Evolutionary conservation across 2,888 invertebrate species (phyloP).

Genomic region (Rambutsinella grinnellia): DNA sequence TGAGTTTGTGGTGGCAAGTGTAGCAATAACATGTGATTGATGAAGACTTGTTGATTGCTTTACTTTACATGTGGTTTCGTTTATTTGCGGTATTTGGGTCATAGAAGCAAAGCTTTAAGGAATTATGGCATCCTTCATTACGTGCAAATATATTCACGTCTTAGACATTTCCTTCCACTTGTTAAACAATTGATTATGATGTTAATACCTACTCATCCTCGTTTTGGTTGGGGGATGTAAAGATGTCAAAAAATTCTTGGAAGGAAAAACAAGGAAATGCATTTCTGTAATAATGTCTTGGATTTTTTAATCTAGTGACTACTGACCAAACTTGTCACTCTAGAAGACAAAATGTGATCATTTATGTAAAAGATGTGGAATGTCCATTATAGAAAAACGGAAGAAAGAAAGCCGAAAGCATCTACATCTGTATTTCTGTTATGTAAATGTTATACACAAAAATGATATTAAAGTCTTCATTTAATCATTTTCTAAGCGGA

Average conservation of each 20-base stretch:
- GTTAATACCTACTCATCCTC: neutral
- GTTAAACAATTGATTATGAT: neutral
- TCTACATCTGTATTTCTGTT: too few species aligned
- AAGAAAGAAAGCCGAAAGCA: neutral
- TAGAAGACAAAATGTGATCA: too few species aligned
- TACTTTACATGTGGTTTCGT: slow-evolving; percentile 17
- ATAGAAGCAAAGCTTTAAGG: slow-evolving; percentile 9
- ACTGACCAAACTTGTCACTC: too few species aligned
- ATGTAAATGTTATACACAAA: too few species aligned
- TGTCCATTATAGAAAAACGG: too few species aligned
- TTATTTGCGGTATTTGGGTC: slow-evolving; percentile 34
- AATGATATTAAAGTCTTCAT: too few species aligned
- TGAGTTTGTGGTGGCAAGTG: neutral
- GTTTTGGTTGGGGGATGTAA: neutral
- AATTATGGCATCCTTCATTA: neutral
- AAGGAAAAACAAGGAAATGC: neutral
- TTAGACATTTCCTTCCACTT: neutral
- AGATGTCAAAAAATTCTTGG: neutral
- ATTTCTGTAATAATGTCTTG: too few species aligned
- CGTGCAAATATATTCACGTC: neutral
- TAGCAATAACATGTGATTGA: neutral
- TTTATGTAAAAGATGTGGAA: too few species aligned
- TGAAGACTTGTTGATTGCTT: slow-evolving; percentile 19
- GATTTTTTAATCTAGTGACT: too few species aligned
- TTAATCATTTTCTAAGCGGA: too few species aligned